Evolutionary conservation across 2,113 vertebrate species (phyloP).

Genomic region (Cercopithecus mona): DNA sequence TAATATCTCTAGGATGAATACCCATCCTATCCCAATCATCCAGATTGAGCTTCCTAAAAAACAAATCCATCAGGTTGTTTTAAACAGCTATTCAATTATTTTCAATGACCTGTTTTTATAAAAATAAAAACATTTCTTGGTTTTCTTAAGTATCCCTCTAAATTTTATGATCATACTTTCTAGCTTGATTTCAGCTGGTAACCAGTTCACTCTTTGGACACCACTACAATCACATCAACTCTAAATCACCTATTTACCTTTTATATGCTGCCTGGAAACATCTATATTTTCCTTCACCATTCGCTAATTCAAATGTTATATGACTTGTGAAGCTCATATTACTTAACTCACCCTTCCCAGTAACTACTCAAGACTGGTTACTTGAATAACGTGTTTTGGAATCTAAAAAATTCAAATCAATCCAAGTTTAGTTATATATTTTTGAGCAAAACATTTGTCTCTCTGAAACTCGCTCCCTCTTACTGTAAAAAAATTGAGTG

Average conservation of each 20-base stretch:
- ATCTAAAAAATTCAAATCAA: not conserved
- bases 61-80: not conserved
- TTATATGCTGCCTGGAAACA: not conserved
- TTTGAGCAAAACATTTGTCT: not conserved
- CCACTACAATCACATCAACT: not conserved
- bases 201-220: not conserved
- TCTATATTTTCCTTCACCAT: not conserved
- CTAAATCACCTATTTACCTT: not conserved
- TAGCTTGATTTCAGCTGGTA: not conserved
- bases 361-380: not conserved
- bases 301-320: not conserved
- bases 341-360: not conserved
- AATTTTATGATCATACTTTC: not conserved
- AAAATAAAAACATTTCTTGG: not conserved
- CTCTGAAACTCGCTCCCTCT: not conserved
- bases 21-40: not conserved
- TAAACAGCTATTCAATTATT: not conserved
- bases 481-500: not conserved
- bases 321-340: not conserved
- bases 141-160: not conserved
- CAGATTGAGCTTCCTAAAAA: not conserved
- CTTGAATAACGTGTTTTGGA: not conserved
- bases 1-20: not conserved
- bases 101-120: not conserved
- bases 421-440: not conserved